A percentile compares a stretch with the other conserved stretches of the same genome.
These are phyloP conservation scores for Lasioglossum calceatum DNA, from an alignment of 2,888 invertebrate genomes.

Conservation along the genomic window DNA sequence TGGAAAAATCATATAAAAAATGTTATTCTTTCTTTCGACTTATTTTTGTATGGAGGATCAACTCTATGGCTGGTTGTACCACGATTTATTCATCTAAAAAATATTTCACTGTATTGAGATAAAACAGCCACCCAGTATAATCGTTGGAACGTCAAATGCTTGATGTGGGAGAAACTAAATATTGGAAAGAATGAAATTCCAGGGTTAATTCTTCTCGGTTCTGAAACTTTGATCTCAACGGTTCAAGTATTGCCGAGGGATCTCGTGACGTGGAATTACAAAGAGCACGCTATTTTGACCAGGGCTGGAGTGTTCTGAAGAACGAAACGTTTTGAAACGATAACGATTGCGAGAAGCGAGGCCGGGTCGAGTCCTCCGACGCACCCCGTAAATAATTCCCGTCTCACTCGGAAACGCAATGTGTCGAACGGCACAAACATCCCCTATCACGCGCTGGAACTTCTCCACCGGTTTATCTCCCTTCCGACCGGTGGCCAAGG, in stretches of 20 bases:
- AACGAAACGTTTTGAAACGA: neutral
- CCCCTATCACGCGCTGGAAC: conserved; percentile 55
- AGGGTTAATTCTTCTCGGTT: neutral
- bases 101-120: no score
- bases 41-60: neutral
- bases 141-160: neutral
- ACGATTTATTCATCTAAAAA: no score
- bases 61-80: neutral
- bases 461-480: conserved; percentile 65
- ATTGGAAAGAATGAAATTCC: neutral
- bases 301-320: neutral
- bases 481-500: conserved; percentile 61
- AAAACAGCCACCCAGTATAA: neutral
- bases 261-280: neutral
- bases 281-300: neutral
- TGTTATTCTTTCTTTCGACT: neutral
- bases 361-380: neutral
- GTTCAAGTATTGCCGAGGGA: neutral
- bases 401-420: conserved; percentile 30
- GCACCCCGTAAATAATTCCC: conserved; percentile 37
- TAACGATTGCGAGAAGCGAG: neutral
- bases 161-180: neutral
- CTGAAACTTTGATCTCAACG: neutral
- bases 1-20: neutral
- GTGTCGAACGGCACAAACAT: conserved; percentile 53